These are phyloP conservation scores for Pipistrellus pygmaeus DNA, from an alignment of 2,797 vertebrate species.

Conservation along the genomic window DNA sequence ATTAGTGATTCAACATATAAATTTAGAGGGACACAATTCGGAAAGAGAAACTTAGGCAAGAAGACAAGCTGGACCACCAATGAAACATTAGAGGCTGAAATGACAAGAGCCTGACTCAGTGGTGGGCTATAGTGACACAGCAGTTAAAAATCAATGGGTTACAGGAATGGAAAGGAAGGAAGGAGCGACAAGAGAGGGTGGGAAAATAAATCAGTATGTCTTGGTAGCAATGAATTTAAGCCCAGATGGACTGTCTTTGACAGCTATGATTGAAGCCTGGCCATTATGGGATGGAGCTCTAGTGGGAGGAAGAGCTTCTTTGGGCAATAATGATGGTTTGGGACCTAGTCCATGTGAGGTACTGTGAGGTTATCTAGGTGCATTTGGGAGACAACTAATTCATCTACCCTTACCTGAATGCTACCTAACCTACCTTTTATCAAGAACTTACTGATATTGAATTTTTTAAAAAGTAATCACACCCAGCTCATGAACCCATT, in stretches of 20 bases:
- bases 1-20: neutral
- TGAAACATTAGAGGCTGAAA: neutral
- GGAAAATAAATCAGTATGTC: neutral
- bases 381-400: neutral
- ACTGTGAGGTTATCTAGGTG: neutral
- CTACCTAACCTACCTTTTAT: neutral
- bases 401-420: neutral
- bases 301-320: neutral
- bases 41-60: neutral
- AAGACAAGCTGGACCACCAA: neutral
- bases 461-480: neutral
- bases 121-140: rapidly evolving
- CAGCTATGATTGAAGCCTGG: neutral
- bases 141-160: neutral
- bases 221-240: neutral
- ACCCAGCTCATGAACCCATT: neutral
- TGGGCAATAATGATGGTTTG: neutral
- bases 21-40: neutral
- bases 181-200: neutral
- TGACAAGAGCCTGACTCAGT: neutral
- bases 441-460: neutral
- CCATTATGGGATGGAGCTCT: neutral
- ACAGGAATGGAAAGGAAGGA: neutral
- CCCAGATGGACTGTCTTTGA: neutral
- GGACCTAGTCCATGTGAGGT: neutral